These are phyloP conservation scores for Leucania comma DNA, from an alignment of 2,888 invertebrate species.

Conservation along the genomic window DNA sequence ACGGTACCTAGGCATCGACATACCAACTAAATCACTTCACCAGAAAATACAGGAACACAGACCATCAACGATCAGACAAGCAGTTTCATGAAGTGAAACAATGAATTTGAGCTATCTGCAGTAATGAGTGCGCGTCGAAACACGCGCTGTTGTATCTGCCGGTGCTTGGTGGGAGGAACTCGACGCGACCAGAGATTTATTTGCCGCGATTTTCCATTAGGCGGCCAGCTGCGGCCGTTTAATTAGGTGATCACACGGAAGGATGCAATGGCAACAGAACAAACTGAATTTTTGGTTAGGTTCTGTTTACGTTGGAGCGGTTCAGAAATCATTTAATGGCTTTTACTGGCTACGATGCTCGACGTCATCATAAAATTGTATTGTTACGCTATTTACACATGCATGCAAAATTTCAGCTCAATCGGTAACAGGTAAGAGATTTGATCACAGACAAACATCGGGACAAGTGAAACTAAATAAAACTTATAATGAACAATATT, in stretches of 20 bases:
- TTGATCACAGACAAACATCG: too few relatives aligned
- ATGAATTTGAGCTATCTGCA: conserved; percentile 60
- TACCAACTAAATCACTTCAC: conserved; percentile 17
- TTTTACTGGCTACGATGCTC: too few relatives aligned
- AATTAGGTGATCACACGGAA: conserved; percentile 88
- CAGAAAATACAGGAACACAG: conserved; percentile 33
- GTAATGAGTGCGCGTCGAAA: conserved; percentile 48
- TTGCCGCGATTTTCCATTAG: conserved; percentile 83
- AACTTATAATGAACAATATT: too few relatives aligned
- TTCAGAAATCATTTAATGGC: too few relatives aligned
- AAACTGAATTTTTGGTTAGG: conserved; percentile 67
- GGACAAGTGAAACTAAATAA: too few relatives aligned
- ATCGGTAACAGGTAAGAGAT: too few relatives aligned
- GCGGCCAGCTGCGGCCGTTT: conserved; percentile 77
- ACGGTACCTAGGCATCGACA: neutral
- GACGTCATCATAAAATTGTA: too few relatives aligned
- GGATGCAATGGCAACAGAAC: conserved; percentile 75
- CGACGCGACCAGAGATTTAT: conserved; percentile 80
- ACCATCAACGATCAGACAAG: conserved; percentile 59
- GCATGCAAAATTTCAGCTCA: too few relatives aligned
- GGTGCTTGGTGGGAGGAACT: conserved; percentile 70
- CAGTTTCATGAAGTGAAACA: conserved; percentile 57
- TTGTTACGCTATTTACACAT: too few relatives aligned
- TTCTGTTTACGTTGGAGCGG: conserved; percentile 29
- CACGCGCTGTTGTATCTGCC: conserved; percentile 57